Evolutionary conservation across 1,140 invertebrate species (phyloP).

Genomic region (Drosophila sp.): DNA sequence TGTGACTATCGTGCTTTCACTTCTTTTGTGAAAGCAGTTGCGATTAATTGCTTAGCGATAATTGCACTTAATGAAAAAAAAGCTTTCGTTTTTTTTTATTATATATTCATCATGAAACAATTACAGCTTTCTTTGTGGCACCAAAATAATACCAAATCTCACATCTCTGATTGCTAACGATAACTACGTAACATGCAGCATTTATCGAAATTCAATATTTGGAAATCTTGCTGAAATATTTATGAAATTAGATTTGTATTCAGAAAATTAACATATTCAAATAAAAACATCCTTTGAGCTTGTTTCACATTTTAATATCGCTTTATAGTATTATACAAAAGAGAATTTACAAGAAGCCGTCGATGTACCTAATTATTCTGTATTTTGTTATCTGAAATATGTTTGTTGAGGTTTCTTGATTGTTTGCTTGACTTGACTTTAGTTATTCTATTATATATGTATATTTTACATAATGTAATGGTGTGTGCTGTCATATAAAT

Average conservation of each 20-base stretch:
- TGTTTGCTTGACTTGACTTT: conserved; percentile 73
- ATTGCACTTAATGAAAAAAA: no score
- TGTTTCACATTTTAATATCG: conserved; percentile 73
- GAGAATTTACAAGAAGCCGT: conserved; percentile 78
- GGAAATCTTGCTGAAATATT: no score
- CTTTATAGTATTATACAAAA: conserved; percentile 77
- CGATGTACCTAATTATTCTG: conserved; percentile 48
- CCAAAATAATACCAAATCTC: no score
- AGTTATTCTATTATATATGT: conserved; percentile 51
- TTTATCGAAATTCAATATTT: not conserved
- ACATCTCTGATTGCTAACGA: no score
- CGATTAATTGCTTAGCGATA: no score
- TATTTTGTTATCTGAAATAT: conserved; percentile 60
- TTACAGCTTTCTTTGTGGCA: no score
- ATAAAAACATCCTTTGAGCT: conserved; percentile 21
- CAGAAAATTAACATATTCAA: not conserved
- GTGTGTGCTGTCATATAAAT: conserved; percentile 50
- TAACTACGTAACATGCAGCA: no score
- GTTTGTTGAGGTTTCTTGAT: conserved; percentile 78
- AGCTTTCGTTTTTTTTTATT: no score
- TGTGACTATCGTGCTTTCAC: not conserved
- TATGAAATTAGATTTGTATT: no score
- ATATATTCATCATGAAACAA: no score
- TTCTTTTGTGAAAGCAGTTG: no score
- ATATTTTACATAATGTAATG: conserved; percentile 47